A percentile compares a stretch with the other conserved stretches of the same genome.
Evolutionary conservation across 2,797 vertebrate species (phyloP).

Genomic region (Sebastes flavidus): DNA sequence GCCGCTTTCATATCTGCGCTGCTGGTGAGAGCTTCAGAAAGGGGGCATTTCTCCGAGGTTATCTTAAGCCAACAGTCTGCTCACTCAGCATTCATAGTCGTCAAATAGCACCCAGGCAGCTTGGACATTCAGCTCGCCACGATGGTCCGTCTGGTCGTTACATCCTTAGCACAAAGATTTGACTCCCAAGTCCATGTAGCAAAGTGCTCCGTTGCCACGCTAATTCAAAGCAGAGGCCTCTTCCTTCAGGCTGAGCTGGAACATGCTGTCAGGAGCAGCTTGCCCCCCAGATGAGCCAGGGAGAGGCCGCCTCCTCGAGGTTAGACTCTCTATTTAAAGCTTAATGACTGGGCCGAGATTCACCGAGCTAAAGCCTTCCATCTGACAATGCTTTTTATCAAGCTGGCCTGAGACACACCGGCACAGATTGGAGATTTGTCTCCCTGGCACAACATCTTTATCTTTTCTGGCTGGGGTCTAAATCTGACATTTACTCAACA

Average conservation of each 20-base stretch:
- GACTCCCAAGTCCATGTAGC: conserved; percentile 10
- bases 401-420: conserved; percentile 43
- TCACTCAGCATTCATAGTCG: background rate
- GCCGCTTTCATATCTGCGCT: conserved; percentile 27
- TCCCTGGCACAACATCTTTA: conserved; percentile 54
- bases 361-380: conserved; percentile 62
- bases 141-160: background rate
- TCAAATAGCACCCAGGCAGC: conserved; percentile 12
- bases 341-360: conserved; percentile 69
- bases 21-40: conserved; percentile 1
- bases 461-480: conserved; percentile 35
- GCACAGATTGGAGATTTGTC: conserved; percentile 73
- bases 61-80: background rate
- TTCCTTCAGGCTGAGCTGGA: conserved; percentile 56
- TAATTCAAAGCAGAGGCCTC: conserved; percentile 46
- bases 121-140: background rate
- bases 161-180: background rate
- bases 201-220: conserved; percentile 12
- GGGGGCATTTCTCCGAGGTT: background rate
- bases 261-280: conserved; percentile 64
- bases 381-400: conserved; percentile 69
- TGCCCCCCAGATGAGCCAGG: conserved; percentile 68
- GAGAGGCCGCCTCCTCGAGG: conserved; percentile 60
- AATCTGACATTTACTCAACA: conserved; percentile 70
- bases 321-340: conserved; percentile 71